A percentile compares a stretch with the other conserved stretches of the same genome.
phyloP scores from a whole-genome alignment of 2,797 vertebrate genomes.

The Mionectes olivaceus region DNA sequence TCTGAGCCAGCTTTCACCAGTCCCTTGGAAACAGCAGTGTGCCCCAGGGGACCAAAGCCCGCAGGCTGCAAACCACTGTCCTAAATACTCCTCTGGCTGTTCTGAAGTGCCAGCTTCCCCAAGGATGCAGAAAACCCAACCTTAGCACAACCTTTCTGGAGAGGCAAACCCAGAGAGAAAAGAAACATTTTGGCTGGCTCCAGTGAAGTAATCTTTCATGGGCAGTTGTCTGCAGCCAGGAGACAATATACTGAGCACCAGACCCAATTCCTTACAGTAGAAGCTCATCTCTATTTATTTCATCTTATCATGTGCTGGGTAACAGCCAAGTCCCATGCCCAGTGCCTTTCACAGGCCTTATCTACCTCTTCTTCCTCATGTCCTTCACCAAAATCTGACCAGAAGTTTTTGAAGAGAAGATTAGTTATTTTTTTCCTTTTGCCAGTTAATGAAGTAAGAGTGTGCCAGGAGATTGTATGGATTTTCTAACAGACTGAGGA shows the following conservation, averaged over 20 bases:
- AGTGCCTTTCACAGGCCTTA: neutral
- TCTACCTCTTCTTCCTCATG: neutral
- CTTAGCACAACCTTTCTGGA: neutral
- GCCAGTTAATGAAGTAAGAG: neutral
- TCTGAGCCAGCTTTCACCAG: neutral
- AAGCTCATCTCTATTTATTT: neutral
- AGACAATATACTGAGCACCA: neutral
- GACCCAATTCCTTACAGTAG: neutral
- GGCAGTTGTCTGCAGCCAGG: neutral
- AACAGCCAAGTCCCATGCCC: neutral
- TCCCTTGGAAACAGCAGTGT: neutral
- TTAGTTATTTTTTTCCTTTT: neutral
- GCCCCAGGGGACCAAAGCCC: neutral
- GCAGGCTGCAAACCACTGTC: neutral
- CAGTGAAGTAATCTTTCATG: neutral
- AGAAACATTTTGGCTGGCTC: neutral
- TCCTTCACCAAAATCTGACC: neutral
- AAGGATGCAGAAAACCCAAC: neutral
- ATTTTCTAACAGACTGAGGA: neutral
- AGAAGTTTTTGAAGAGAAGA: neutral
- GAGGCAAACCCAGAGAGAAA: neutral
- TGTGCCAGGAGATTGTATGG: neutral
- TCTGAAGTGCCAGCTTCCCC: neutral
- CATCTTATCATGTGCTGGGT: neutral
- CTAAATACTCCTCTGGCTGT: neutral